Percentiles rank a stretch among this genome's conserved stretches.
Conservation (phyloP, 2,113 vertebrate species). For the Nibea albiflora region DNA sequence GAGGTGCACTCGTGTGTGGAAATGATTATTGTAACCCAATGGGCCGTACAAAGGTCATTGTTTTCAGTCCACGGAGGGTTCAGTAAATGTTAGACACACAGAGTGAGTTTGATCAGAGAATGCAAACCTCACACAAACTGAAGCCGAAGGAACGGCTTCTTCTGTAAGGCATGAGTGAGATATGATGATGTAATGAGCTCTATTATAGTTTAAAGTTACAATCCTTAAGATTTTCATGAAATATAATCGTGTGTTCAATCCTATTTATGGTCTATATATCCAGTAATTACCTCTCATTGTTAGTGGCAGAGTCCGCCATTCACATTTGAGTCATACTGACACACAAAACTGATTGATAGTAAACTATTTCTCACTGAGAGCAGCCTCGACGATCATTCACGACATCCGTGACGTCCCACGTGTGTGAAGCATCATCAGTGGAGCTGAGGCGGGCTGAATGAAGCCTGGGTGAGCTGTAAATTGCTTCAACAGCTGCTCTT, state of each 20-base stretch:
- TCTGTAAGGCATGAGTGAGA: neutral
- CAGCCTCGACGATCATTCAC: neutral
- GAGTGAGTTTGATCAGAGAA: neutral
- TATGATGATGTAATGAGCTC: neutral
- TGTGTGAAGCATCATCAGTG: too few relatives aligned
- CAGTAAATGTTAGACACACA: neutral
- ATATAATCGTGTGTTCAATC: neutral
- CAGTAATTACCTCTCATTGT: neutral
- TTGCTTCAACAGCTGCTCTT: too few relatives aligned
- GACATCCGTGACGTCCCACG: too few relatives aligned
- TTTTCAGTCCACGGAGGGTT: neutral
- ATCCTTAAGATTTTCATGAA: slow-evolving; percentile 10
- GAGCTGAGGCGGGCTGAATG: too few relatives aligned
- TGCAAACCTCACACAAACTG: neutral
- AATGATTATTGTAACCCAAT: neutral
- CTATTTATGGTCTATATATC: neutral
- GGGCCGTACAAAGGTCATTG: neutral
- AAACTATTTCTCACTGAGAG: neutral
- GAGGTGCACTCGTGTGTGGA: neutral
- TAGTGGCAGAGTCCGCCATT: neutral
- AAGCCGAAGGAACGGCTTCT: neutral
- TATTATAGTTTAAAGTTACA: neutral
- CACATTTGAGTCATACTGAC: neutral
- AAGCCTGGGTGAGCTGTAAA: too few relatives aligned
- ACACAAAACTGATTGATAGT: neutral